These are phyloP conservation scores for Acrobasis consociella DNA, from an alignment of 2,888 invertebrate genomes.

Conservation along the genomic window DNA sequence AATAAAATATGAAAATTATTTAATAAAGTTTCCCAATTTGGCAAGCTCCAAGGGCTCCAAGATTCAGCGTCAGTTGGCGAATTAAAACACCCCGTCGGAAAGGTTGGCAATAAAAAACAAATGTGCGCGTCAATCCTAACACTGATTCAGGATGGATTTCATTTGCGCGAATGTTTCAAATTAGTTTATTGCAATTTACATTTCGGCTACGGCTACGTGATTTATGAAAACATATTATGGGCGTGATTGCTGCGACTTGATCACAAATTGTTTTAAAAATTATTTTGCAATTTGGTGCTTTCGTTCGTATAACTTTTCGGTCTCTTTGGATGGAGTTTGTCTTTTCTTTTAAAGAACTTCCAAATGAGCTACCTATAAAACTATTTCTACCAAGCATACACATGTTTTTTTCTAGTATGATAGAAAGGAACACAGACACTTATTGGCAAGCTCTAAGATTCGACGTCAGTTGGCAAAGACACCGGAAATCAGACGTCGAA, in stretches of 20 bases:
- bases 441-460: constrained; percentile 15
- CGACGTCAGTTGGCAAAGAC: constrained; percentile 9
- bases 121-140: constrained; percentile 57
- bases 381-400: too few species aligned
- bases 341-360: too few species aligned
- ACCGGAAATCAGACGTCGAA: constrained; percentile 30
- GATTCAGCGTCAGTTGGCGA: constrained; percentile 10
- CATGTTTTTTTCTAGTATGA: too few species aligned
- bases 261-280: too few species aligned
- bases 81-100: constrained; percentile 31
- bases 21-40: constrained; percentile 21
- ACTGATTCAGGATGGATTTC: constrained; percentile 54
- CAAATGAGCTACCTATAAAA: too few species aligned
- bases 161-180: constrained; percentile 52
- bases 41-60: constrained; percentile 21
- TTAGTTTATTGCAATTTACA: constrained; percentile 57
- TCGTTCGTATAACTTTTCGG: too few species aligned
- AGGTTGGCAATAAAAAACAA: constrained; percentile 62
- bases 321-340: too few species aligned
- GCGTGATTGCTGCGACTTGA: background rate
- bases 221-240: constrained; percentile 26
- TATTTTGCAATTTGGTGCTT: too few species aligned
- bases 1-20: constrained; percentile 12
- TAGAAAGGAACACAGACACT: too few species aligned
- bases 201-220: constrained; percentile 38